Conservation (phyloP, 2,888 invertebrate genomes). For the Altica lythri region DNA sequence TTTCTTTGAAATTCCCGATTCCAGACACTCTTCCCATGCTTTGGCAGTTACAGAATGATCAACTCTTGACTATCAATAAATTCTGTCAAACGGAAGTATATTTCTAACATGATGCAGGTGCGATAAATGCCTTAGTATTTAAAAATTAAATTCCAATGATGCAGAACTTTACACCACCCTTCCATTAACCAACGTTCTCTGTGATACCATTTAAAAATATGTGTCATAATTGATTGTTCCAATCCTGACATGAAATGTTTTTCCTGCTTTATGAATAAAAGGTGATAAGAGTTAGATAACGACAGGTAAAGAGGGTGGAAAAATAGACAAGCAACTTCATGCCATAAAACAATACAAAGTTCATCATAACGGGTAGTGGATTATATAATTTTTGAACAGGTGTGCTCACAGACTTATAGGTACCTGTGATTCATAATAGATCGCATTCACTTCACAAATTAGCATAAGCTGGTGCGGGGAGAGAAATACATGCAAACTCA, state of each 20-base stretch:
- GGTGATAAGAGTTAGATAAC: constrained; percentile 29
- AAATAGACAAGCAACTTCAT: constrained; percentile 27
- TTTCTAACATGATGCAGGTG: no score
- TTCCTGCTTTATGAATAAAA: constrained; percentile 27
- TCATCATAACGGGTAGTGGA: constrained; percentile 22
- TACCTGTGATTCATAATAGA: constrained; percentile 41
- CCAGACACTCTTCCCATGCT: no score
- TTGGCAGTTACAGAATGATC: no score
- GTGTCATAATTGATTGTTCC: constrained; percentile 11
- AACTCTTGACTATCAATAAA: no score
- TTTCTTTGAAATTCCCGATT: no score
- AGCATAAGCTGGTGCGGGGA: constrained; percentile 40
- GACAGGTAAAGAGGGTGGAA: constrained; percentile 21
- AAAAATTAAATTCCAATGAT: constrained; percentile 8
- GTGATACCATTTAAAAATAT: constrained; percentile 13
- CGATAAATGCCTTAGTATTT: no score
- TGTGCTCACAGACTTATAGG: constrained; percentile 35
- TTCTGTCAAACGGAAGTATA: no score
- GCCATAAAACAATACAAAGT: constrained; percentile 29
- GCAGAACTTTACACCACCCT: constrained; percentile 9
- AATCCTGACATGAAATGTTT: constrained; percentile 24
- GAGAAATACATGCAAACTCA: constrained; percentile 23
- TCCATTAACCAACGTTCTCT: constrained; percentile 9
- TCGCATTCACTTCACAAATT: constrained; percentile 43
- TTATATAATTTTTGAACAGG: constrained; percentile 36